A percentile compares a stretch with the other conserved stretches of the same genome.
Conservation (phyloP, 2,888 invertebrate genomes). For the Ditula angustiorana region DNA sequence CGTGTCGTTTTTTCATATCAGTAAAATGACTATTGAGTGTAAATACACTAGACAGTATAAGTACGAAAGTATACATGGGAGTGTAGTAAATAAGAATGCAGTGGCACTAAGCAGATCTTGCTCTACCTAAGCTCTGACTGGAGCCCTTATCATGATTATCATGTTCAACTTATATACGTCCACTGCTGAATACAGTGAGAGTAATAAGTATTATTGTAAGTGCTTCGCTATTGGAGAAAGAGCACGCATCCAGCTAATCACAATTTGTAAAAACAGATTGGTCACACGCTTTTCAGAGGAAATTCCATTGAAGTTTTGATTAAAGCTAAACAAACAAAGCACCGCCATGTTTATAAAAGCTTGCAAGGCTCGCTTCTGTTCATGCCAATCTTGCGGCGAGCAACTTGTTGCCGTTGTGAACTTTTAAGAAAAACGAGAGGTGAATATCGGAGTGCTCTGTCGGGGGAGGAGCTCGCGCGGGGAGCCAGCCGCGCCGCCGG, state of each 20-base stretch:
- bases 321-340: conserved; percentile 82
- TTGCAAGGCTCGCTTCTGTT: conserved; percentile 83
- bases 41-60: no score
- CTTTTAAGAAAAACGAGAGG: conserved; percentile 72
- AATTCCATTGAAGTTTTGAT: conserved; percentile 75
- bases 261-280: conserved; percentile 30
- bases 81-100: no score
- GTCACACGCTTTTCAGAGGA: conserved; percentile 63
- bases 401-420: conserved; percentile 85
- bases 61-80: no score
- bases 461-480: conserved; percentile 82
- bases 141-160: no score
- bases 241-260: conserved; percentile 32
- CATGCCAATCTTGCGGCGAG: conserved; percentile 83
- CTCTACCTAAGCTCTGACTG: conserved; percentile 12
- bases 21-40: not conserved
- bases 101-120: conserved; percentile 1
- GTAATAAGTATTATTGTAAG: conserved; percentile 22
- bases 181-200: not conserved
- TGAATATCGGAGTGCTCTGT: conserved; percentile 67
- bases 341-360: conserved; percentile 84
- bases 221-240: not conserved
- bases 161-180: no score
- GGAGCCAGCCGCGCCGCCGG: conserved; percentile 73
- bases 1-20: conserved; percentile 22